Conservation (phyloP, 1,140 invertebrate species). For the Araneus ventricosus region DNA sequence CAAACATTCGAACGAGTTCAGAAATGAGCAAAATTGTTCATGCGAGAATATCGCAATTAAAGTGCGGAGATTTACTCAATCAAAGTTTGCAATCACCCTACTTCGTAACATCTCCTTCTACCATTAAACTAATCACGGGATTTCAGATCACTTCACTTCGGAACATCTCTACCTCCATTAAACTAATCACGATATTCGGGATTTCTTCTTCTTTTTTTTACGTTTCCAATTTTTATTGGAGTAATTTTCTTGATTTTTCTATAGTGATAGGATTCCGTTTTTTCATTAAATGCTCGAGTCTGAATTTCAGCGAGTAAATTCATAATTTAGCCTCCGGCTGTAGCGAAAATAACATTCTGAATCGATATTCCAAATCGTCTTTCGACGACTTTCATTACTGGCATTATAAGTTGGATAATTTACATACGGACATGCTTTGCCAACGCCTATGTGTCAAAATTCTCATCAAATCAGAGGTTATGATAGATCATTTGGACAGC, state of each 20-base stretch:
- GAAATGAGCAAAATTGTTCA: constrained; percentile 59
- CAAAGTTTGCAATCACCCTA: constrained; percentile 40
- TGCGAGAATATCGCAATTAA: constrained; percentile 51
- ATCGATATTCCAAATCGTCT: neutral
- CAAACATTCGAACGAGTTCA: constrained; percentile 48
- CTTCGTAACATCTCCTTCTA: constrained; percentile 14
- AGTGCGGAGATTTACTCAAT: constrained; percentile 58
- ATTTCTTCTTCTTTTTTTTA: neutral
- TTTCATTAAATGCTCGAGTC: neutral
- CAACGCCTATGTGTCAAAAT: constrained; percentile 16
- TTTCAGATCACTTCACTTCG: constrained; percentile 20
- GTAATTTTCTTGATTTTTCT: constrained; percentile 16
- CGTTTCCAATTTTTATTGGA: neutral
- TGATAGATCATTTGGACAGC: neutral
- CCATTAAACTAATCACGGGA: constrained; percentile 55
- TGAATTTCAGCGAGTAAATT: constrained; percentile 12
- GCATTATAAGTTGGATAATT: constrained; percentile 12
- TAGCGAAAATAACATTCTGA: neutral
- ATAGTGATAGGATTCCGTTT: neutral
- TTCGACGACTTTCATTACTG: constrained; percentile 26
- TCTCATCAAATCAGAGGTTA: constrained; percentile 33
- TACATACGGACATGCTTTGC: constrained; percentile 20
- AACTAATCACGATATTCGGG: constrained; percentile 40
- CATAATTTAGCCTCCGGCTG: constrained; percentile 49
- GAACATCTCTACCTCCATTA: constrained; percentile 33